Evolutionary conservation across 2,113 vertebrate genomes (phyloP), one percentile per base, ranked within the genome.

Genomic region (Hypocryptadius cinnamomeus): DNA sequence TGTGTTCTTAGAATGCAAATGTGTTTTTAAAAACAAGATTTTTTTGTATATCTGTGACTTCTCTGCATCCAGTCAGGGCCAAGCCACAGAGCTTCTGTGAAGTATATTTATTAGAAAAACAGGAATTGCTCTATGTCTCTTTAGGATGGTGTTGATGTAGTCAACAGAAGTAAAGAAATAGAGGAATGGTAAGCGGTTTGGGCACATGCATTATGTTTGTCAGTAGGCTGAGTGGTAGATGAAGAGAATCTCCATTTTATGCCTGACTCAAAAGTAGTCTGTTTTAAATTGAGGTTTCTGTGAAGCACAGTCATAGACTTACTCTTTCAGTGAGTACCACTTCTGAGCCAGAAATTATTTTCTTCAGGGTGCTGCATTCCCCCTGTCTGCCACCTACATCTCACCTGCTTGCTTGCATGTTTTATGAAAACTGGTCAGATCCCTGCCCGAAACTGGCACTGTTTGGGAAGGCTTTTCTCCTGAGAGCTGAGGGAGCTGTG

Each of bases 381-480:
- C 20, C 9, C 37, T 1, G 1, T n/a, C 42, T 87, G 21, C 42
- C 33, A 82, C 50, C 30, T 63, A 54, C 51, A 66, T 47, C 21
- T 91, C 72, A 59, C 50, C 66, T 82, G n/a, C 37, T 78, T 72
- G 30, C 24, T 78, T 2, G 2, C 2, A 3, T 4, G 5, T 90
- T 81, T 72, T 79, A 42, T 79, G 50, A 85, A 45, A 76, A 57
- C n/a, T 60, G 31, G 23, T 27, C 50, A 19, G 42, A 57, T 70
- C 44, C 15, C 16, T 70, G 35, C 12, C 39, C 0, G 0, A 5
- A 31, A 31, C 37, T 53, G 48, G 14, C 18, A 5, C 7, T 27
- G 19, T 31, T n/a, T 68, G 70, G 61, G 61, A 80, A 42, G 31
- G 10, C n/a, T 12, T 59, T 95, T 23, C 22, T 79, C 31, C 35